Percentiles rank a stretch among this genome's conserved stretches.
These are phyloP conservation scores for Agrotis ipsilon DNA, from an alignment of 2,888 invertebrate genomes.

Conservation along the genomic window DNA sequence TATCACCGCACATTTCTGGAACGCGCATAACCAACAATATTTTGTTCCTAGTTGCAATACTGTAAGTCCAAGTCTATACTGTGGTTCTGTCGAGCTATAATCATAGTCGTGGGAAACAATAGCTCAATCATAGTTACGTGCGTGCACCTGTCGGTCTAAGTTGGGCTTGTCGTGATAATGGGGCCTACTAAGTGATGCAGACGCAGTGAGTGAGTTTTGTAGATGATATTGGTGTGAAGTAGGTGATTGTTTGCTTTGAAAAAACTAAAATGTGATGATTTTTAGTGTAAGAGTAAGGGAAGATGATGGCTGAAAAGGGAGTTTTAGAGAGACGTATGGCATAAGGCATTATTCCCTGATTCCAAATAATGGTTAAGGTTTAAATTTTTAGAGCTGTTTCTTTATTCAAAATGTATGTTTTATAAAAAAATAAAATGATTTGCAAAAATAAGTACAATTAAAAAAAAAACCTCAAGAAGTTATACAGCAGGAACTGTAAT, in stretches of 20 bases:
- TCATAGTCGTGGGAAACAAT: conserved; percentile 88
- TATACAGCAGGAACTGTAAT: background rate
- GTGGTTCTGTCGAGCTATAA: conserved; percentile 45
- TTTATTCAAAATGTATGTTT: no score
- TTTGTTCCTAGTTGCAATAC: background rate
- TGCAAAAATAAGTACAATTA: no score
- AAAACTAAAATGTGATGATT: background rate
- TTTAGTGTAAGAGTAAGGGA: background rate
- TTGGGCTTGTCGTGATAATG: conserved; percentile 65
- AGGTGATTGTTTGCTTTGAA: background rate
- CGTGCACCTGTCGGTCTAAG: conserved; percentile 84
- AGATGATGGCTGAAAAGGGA: no score
- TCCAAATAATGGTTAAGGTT: no score
- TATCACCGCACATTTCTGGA: no score
- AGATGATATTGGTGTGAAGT: background rate
- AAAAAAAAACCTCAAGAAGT: background rate
- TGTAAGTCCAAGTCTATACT: background rate
- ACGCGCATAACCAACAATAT: background rate
- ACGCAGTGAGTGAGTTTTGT: conserved; percentile 12
- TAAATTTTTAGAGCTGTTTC: no score
- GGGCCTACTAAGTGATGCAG: conserved; percentile 66
- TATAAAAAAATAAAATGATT: no score
- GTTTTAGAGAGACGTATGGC: no score
- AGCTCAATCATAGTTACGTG: conserved; percentile 86
- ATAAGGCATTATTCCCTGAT: no score